A percentile compares a stretch with the other conserved stretches of the same genome.
Evolutionary conservation across 2,888 invertebrate genomes (phyloP).

Genomic region (Pteria penguin): DNA sequence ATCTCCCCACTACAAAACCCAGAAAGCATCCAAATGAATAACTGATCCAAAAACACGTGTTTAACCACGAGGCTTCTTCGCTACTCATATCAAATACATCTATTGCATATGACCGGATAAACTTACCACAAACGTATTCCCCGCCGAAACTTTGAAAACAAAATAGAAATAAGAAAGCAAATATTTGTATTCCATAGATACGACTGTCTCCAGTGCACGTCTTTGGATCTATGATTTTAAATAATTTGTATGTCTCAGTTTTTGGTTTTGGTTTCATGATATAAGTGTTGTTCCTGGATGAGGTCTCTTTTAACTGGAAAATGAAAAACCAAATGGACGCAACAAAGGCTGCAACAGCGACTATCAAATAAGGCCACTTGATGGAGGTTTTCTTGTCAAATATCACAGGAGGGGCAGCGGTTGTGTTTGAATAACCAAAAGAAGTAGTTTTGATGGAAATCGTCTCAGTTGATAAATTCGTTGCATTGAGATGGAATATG

Average conservation of each 20-base stretch:
- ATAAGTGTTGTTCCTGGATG: background rate
- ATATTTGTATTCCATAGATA: slow-evolving; percentile 2
- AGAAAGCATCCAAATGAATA: background rate
- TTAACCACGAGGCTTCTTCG: background rate
- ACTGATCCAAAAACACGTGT: slow-evolving; percentile 10
- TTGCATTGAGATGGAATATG: too few relatives aligned
- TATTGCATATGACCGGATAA: background rate
- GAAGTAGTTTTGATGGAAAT: background rate
- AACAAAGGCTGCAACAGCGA: background rate
- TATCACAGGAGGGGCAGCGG: background rate
- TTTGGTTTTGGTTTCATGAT: background rate
- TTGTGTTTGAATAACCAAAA: background rate
- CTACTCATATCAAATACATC: background rate
- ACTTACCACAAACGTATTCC: slow-evolving; percentile 1
- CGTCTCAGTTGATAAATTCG: slow-evolving; percentile 13
- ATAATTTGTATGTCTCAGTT: background rate
- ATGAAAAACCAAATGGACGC: background rate
- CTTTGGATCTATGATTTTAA: slow-evolving; percentile 1
- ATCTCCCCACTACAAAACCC: background rate
- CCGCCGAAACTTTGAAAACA: slow-evolving; percentile 2
- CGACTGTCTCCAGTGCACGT: background rate
- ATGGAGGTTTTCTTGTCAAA: slow-evolving; percentile 17
- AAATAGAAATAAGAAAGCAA: slow-evolving; percentile 2
- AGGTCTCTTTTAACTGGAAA: background rate
- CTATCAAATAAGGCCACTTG: background rate